Evolutionary conservation across 2,113 vertebrate species (phyloP).

Genomic region (Xiphophorus couchianus): DNA sequence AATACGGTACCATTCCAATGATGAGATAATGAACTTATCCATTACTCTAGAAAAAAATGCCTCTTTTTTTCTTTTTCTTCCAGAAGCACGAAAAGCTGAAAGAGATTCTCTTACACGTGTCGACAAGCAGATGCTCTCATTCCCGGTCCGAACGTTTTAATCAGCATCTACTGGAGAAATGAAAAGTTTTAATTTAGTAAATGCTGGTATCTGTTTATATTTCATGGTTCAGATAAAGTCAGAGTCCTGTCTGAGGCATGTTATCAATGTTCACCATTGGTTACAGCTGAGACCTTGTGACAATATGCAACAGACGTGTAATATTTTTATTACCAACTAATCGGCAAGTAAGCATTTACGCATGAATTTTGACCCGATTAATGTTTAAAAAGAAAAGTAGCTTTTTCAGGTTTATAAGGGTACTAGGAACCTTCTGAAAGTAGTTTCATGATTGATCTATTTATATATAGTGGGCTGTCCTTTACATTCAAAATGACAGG

Average conservation of each 20-base stretch:
- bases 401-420: neutral
- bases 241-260: neutral
- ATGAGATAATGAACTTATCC: slow-evolving; percentile 48
- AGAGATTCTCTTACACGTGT: slow-evolving; percentile 25
- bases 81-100: slow-evolving; percentile 9
- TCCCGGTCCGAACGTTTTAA: neutral
- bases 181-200: neutral
- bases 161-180: neutral
- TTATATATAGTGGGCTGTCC: no score
- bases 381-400: neutral
- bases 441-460: neutral
- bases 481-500: no score
- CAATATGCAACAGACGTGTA: neutral
- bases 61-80: neutral
- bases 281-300: neutral
- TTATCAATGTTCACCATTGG: neutral
- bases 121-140: slow-evolving; percentile 5
- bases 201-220: no score
- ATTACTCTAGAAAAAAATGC: neutral
- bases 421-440: neutral
- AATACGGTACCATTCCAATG: slow-evolving; percentile 21
- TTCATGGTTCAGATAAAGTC: no score
- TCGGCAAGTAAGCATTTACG: neutral
- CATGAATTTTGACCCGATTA: neutral
- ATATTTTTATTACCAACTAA: neutral